phyloP scores from a whole-genome alignment of 2,888 invertebrate genomes.

The Oscheius sp. region DNA sequence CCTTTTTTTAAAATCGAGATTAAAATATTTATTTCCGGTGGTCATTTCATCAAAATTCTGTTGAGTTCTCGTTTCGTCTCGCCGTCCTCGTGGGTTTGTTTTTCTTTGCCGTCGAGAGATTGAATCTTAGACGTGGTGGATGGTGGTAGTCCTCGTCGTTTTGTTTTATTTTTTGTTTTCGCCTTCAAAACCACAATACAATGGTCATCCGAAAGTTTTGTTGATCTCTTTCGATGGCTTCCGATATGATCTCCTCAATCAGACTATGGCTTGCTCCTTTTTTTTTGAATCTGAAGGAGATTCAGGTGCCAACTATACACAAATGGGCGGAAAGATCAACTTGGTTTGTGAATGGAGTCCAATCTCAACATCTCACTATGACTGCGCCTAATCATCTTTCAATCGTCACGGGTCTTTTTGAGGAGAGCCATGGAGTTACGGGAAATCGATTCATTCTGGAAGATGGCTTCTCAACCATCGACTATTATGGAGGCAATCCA shows the following conservation, averaged over 20 bases:
- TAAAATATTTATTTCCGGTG: no score
- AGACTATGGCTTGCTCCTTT: conserved; percentile 32
- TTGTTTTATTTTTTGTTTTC: neutral
- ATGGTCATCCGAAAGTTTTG: conserved; percentile 37
- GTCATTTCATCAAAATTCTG: no score
- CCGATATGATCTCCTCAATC: conserved; percentile 46
- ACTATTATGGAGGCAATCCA: conserved; percentile 43
- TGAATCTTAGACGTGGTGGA: no score
- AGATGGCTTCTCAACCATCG: conserved; percentile 31
- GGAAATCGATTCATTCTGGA: conserved; percentile 46
- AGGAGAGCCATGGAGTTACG: conserved; percentile 49
- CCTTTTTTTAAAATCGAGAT: no score
- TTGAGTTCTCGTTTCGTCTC: no score
- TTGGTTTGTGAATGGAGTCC: conserved; percentile 48
- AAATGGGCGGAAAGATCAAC: conserved; percentile 43
- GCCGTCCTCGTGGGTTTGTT: no score
- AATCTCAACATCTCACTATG: conserved; percentile 47
- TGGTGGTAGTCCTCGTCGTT: neutral
- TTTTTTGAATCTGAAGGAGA: no score
- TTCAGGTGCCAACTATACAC: conserved; percentile 46
- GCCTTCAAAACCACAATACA: neutral
- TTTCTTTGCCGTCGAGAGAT: no score
- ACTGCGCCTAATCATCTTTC: conserved; percentile 55
- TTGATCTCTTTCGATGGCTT: conserved; percentile 54
- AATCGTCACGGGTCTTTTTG: conserved; percentile 44